Evolutionary conservation across 1,140 invertebrate species (phyloP), one percentile per base, ranked within the genome.

Genomic region (Periplaneta americana): DNA sequence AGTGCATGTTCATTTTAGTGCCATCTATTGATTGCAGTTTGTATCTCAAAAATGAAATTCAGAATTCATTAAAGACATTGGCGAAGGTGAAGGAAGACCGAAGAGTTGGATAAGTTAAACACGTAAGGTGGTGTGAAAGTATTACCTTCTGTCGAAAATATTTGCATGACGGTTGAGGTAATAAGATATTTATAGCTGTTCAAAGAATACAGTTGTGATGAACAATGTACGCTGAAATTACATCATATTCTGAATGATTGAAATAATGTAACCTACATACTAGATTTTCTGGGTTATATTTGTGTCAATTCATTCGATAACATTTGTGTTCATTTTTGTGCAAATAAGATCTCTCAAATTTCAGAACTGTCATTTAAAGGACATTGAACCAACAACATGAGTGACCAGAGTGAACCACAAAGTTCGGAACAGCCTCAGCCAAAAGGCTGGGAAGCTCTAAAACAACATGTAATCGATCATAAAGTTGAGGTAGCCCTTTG

Each of bases 401-500:
- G 48, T n/a, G 22, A 66, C 6, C 48, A 66, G 6, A 66, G 22
- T 66, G 11, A 3, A 2, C 13, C 22, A 15, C 80, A 75, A n/a
- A 34, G 11, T 34, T 37, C 74, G 18, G 74, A 34, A 33, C 22
- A 75, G 28, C 35, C 57, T 82, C 85, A 37, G 34, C 83, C 1
- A 84, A 87, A 79, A 88, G 92, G 92, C 57, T 90, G 92, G 84
- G 89, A 90, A 5, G 91, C 91, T 22, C 87, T 96, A 5, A 94
- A 93, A 85, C 89, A 91, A 57, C 95, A 96, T 86, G 89, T 96
- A 82, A 89, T 93, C 75, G 91, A 91, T 75, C 95, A 98, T 87
- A 97, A 97, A 90, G 92, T 98, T 81, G 95, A 96, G 86, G 93
- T 95, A 74, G 93, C 93, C 11, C 88, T 98, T 17, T 98, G 96